Base-by-base conservation (phyloP, 2,797 vertebrate species). In the Coracias cyanogaster region DNA sequence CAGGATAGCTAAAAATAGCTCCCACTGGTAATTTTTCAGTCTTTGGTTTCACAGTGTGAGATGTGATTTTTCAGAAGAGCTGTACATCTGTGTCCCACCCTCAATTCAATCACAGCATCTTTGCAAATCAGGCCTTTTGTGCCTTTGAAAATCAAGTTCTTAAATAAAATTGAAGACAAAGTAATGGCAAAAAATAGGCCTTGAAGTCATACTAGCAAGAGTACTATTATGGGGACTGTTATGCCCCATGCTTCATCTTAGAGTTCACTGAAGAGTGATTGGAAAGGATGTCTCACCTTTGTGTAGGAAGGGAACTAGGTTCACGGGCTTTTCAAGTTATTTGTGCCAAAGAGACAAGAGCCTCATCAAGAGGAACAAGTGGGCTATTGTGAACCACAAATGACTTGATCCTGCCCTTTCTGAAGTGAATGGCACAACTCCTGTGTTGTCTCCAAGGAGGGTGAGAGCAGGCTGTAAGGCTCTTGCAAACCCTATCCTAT, bases 91-190 rank as follows among this genome's bases (percentile, higher is more conserved):
- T 90, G 49, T 60, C 2, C 7, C 29, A 24, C 3, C 4, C 9
- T 22, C 15, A 19, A 7, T 77, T 94, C 67, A 89, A 5, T 82
- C 52, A 61, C 65, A 77, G 33, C 48, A 6, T 49, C 79, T 95
- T 89, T 82, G 41, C 29, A 90, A 91, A 93, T 89, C 67, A 81
- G 67, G 79, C 57, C 49, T 78, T 93, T 92, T 89, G 54, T 91
- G 58, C 39, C 54, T 74, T 41, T 45, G 16, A 33, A 74, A 91
- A 74, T 87, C 45, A 87, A 80, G 61, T 26, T 80, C 57, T 87
- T 93, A 73, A 80, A 66, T 61, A 62, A 78, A 61, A 81, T 7
- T 76, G 48, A 55, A 80, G 77, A 66, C 5, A 35, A 48, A 80
- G 20, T 31, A 69, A 69, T 72, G 31, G 31, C 7, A 72, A 91